Evolutionary conservation across 2,888 invertebrate genomes (phyloP).

Genomic region (Drosophila prostipennis): DNA sequence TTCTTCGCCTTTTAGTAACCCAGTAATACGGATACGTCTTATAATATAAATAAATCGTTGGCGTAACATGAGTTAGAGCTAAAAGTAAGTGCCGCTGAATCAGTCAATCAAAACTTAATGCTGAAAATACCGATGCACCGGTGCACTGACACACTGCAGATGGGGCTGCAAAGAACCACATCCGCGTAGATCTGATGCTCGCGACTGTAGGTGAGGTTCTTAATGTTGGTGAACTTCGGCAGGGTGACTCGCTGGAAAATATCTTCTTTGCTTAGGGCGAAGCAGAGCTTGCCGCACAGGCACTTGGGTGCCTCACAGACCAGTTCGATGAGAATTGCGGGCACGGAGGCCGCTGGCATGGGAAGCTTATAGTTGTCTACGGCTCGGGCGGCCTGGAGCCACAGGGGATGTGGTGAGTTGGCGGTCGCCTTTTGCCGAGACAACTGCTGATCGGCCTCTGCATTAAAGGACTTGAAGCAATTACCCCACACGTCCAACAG

Average conservation of each 20-base stretch:
- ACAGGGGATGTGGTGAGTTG: conserved; percentile 59
- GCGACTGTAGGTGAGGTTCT: conserved; percentile 81
- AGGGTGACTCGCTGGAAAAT: conserved; percentile 76
- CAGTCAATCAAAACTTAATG: conserved; percentile 22
- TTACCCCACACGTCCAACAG: conserved; percentile 83
- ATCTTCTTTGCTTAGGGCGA: conserved; percentile 58
- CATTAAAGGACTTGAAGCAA: conserved; percentile 61
- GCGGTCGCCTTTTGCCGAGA: not conserved
- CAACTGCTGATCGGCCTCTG: conserved; percentile 50
- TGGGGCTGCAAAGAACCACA: conserved; percentile 79
- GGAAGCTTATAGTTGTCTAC: conserved; percentile 71
- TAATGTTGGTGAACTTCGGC: conserved; percentile 80
- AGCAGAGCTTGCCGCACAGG: conserved; percentile 81
- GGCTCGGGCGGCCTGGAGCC: conserved; percentile 79
- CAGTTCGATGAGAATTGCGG: conserved; percentile 79
- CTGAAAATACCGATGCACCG: conserved; percentile 35
- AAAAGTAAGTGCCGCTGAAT: not conserved
- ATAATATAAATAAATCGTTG: not conserved
- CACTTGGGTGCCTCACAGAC: conserved; percentile 81
- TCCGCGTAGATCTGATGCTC: conserved; percentile 83
- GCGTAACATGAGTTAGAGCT: not conserved
- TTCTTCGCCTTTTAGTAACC: not conserved
- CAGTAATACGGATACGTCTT: not conserved
- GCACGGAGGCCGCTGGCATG: conserved; percentile 68
- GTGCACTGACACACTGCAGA: conserved; percentile 61